Evolutionary conservation across 2,888 invertebrate genomes (phyloP), one percentile per base, ranked within the genome.

Genomic region (Phengaris arion): DNA sequence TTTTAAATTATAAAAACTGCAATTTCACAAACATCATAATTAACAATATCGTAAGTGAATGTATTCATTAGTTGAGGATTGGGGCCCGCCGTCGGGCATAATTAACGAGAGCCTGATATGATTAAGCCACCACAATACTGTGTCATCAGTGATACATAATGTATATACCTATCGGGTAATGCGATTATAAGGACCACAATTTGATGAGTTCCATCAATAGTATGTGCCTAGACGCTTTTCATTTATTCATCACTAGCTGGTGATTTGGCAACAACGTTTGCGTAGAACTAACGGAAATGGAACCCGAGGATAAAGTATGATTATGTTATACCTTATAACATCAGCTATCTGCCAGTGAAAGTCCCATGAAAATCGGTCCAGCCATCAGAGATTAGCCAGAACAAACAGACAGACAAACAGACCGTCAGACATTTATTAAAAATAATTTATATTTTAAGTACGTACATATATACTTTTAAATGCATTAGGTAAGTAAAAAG

Each of bases 111-210:
- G 84, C 84, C 84, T 85, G 87, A 90, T 91, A 90, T 89, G 88
- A 90, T 91, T 90, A 90, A 85, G 83, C 85, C 80, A 78, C 87
- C 89, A 91, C 90, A 91, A 91, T 90, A 85, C 84, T 87, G 89
- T 91, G 89, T 91, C 89, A 90, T 90, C 89, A 90, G 82, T 84
- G 85, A 78, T 64, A 78, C 70, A 78, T 75, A 77, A 78, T 81
- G 78, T 79, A 78, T 69, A 69, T 54, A 57, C 75, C 79, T 79
- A 79, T 78, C 76, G 76, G 70, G 80, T 88, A 86, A 88, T 87
- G 80, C 85, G 88, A 88, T 88, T 88, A 88, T 83, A 77, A 77
- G 68, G 81, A 82, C 84, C 85, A 81, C 85, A 85, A 85, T 85
- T 84, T 83, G 84, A 77, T 78, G 77, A 22, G 72, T 72, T 51